These are phyloP conservation scores for Periphyllus acericola DNA, from an alignment of 2,888 invertebrate species.

Conservation along the genomic window DNA sequence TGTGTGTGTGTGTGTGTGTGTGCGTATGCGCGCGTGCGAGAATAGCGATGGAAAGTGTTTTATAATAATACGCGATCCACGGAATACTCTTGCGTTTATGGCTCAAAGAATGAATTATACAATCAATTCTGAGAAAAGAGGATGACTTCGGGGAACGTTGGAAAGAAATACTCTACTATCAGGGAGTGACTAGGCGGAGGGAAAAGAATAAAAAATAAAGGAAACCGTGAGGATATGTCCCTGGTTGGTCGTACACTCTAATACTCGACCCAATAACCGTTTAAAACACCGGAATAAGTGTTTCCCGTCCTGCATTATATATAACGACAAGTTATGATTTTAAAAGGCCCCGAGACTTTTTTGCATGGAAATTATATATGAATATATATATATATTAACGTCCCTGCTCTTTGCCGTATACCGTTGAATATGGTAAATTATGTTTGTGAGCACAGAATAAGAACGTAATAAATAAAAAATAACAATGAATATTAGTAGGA, in stretches of 20 bases:
- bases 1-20: background rate
- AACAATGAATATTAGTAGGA: background rate
- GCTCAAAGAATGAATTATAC: slow-evolving; percentile 27
- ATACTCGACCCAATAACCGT: slow-evolving; percentile 59
- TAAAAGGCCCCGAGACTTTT: slow-evolving; percentile 37
- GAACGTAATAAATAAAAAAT: slow-evolving; percentile 24
- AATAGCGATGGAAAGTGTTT: background rate
- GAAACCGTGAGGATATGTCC: slow-evolving; percentile 56
- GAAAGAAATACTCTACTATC: background rate
- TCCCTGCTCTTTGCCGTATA: background rate
- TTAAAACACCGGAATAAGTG: slow-evolving; percentile 58
- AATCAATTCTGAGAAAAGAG: slow-evolving; percentile 16
- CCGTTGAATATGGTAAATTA: background rate
- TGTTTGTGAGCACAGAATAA: background rate
- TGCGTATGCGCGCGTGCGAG: background rate
- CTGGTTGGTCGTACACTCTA: slow-evolving; percentile 54
- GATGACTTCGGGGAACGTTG: slow-evolving; percentile 10
- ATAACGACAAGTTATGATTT: slow-evolving; percentile 61
- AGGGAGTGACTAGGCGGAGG: background rate
- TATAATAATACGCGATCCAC: background rate
- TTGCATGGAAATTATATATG: slow-evolving; percentile 28
- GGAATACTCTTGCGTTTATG: background rate
- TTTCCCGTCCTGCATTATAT: slow-evolving; percentile 53
- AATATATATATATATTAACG: background rate
- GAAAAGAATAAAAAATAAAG: background rate